Percentiles rank a stretch among this genome's conserved stretches.
Evolutionary conservation across 2,888 invertebrate species (phyloP).

Genomic region (Panopea generosa): DNA sequence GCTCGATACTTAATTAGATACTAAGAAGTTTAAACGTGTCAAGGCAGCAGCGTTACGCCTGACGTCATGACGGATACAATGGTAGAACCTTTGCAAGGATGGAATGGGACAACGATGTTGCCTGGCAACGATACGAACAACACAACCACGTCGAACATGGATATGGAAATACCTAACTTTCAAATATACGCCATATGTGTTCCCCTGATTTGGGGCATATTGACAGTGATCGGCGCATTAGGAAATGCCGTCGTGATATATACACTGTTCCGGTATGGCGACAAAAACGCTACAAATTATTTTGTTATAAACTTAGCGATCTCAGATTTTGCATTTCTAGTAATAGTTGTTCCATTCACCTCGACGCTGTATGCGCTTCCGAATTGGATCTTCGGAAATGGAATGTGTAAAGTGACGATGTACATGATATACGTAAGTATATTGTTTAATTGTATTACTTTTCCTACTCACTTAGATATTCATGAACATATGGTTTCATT

Average conservation of each 20-base stretch:
- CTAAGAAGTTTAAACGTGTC: too few species aligned
- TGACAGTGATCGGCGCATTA: slow-evolving; percentile 73
- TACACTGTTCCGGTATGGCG: slow-evolving; percentile 77
- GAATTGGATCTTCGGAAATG: slow-evolving; percentile 77
- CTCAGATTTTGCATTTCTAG: slow-evolving; percentile 80
- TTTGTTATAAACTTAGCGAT: slow-evolving; percentile 82
- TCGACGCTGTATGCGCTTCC: slow-evolving; percentile 73
- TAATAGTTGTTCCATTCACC: slow-evolving; percentile 79
- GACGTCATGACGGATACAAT: too few species aligned
- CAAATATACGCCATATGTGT: slow-evolving; percentile 61
- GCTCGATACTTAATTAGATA: too few species aligned
- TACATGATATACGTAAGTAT: slow-evolving; percentile 81
- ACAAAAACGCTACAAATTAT: slow-evolving; percentile 78
- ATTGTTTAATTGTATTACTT: neutral
- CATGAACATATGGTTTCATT: too few species aligned
- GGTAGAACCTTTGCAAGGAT: too few species aligned
- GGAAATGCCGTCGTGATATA: slow-evolving; percentile 81
- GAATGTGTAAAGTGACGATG: slow-evolving; percentile 78
- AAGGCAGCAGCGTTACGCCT: too few species aligned
- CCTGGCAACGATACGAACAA: too few species aligned
- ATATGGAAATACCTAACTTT: slow-evolving; percentile 6
- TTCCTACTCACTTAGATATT: too few species aligned
- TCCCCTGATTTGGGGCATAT: slow-evolving; percentile 72
- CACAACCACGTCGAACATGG: too few species aligned
- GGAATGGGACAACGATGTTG: too few species aligned